Conservation (phyloP, 2,113 vertebrate species). For the Trichomycterus rosablanca region DNA sequence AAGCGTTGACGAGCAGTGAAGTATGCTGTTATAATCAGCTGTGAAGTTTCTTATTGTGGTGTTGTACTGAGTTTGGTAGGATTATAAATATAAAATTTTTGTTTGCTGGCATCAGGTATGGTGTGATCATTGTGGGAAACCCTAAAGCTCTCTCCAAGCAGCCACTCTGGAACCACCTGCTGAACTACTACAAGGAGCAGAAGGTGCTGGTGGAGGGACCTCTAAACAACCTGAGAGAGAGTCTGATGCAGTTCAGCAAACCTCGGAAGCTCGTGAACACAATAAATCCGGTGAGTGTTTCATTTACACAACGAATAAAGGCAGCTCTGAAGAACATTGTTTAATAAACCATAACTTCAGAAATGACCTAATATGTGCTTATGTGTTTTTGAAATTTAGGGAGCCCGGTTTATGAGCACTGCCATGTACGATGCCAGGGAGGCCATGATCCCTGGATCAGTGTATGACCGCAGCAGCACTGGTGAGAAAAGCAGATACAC, state of each 20-base stretch:
- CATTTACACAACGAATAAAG: neutral
- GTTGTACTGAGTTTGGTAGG: too few relatives aligned
- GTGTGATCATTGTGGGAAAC: constrained; percentile 97
- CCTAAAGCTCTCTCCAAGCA: constrained; percentile 96
- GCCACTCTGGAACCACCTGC: constrained; percentile 94
- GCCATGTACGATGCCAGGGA: constrained; percentile 97
- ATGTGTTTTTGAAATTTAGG: constrained; percentile 66
- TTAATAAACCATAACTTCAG: too few relatives aligned
- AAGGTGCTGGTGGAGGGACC: constrained; percentile 97
- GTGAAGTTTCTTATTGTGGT: too few relatives aligned
- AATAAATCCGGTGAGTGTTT: constrained; percentile 88
- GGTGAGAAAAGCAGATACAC: constrained; percentile 59
- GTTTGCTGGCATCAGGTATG: constrained; percentile 70
- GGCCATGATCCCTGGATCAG: constrained; percentile 93
- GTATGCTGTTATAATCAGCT: too few relatives aligned
- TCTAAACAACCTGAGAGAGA: constrained; percentile 96
- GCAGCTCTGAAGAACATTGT: too few relatives aligned
- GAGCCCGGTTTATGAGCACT: constrained; percentile 96
- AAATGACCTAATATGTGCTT: too few relatives aligned
- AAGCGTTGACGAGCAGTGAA: too few relatives aligned
- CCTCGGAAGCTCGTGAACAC: constrained; percentile 96
- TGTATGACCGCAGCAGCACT: constrained; percentile 89
- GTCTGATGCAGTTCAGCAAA: constrained; percentile 99
- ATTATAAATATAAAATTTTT: neutral
- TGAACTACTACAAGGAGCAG: constrained; percentile 99